Conservation (phyloP, 2,113 vertebrate species). For the Sclerurus mexicanus region DNA sequence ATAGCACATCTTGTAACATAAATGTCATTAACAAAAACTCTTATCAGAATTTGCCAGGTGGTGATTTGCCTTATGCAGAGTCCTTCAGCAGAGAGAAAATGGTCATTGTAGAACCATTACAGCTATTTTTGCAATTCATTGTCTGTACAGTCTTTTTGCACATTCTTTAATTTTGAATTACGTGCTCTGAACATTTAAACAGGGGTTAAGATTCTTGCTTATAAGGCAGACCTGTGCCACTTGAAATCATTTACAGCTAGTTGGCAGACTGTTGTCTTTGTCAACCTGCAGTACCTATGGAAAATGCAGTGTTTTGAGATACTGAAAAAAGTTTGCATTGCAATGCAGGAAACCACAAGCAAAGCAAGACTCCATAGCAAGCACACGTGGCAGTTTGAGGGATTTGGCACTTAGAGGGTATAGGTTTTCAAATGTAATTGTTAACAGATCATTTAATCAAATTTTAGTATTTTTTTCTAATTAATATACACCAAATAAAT, state of each 20-base stretch:
- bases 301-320: background rate
- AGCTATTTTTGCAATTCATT: background rate
- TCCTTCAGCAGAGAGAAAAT: background rate
- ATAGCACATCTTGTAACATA: background rate
- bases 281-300: background rate
- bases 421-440: background rate
- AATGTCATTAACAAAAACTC: background rate
- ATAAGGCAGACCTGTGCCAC: background rate
- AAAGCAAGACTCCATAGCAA: background rate
- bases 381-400: background rate
- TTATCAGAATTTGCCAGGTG: background rate
- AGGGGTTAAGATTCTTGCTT: background rate
- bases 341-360: background rate
- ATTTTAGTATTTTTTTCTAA: background rate
- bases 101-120: background rate
- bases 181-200: background rate
- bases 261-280: background rate
- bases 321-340: background rate
- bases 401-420: background rate
- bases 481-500: background rate
- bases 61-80: background rate
- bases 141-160: background rate
- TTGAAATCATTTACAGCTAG: background rate
- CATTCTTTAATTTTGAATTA: background rate
- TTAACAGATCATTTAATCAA: background rate